phyloP scores from a whole-genome alignment of 2,113 vertebrate species.

The Fregetta grallaria region DNA sequence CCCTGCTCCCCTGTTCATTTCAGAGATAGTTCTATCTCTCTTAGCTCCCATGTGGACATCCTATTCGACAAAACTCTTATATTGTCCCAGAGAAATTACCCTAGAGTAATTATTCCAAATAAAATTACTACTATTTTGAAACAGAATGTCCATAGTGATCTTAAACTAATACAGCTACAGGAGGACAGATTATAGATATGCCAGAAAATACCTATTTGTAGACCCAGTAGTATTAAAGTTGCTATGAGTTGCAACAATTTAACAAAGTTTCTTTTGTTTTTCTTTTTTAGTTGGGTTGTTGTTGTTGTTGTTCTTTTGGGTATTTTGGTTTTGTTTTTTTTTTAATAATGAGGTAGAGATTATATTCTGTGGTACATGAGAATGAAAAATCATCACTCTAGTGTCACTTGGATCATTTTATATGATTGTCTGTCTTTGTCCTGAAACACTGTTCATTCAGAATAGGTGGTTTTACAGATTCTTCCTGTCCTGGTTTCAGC shows the following conservation, averaged over 20 bases:
- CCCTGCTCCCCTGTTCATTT: neutral
- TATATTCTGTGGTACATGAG: neutral
- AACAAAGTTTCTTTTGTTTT: neutral
- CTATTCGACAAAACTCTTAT: neutral
- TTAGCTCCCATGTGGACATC: neutral
- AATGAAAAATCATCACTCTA: neutral
- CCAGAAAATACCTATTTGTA: neutral
- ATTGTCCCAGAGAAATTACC: neutral
- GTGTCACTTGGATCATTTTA: neutral
- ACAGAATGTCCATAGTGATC: neutral
- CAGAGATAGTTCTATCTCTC: neutral
- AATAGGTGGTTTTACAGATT: neutral
- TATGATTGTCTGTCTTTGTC: neutral
- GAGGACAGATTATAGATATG: neutral
- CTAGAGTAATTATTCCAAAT: conserved; percentile 1
- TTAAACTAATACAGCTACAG: neutral
- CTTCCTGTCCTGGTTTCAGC: neutral
- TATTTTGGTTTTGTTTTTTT: neutral
- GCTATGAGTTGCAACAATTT: neutral
- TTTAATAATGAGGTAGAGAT: neutral
- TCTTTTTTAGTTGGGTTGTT: neutral
- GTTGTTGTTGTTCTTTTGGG: neutral
- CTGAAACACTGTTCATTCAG: neutral
- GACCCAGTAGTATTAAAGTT: neutral
- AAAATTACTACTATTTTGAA: conserved; percentile 21